These are phyloP conservation scores for Palythoa caribaeorum DNA, from an alignment of 92 coral and sea anemone species.

Conservation along the genomic window DNA sequence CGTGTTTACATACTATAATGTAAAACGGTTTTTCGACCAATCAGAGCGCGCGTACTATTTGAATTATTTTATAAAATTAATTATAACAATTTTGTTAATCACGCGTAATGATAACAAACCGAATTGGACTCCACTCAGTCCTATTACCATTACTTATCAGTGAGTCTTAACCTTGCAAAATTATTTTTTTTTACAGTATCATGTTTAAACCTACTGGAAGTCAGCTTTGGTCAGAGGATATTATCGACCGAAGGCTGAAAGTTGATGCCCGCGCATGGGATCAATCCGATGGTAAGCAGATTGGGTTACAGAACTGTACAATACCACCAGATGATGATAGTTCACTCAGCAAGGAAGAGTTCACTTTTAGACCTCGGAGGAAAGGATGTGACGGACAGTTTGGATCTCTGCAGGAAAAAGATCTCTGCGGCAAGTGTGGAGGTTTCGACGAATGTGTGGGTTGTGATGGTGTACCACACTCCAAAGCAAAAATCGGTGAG, in stretches of 20 bases:
- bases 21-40: no score
- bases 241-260: background rate
- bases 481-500: constrained; percentile 54
- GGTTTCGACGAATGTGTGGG: constrained; percentile 24
- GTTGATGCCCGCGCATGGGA: constrained; percentile 47
- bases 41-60: no score
- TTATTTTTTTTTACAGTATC: background rate
- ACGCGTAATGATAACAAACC: no score
- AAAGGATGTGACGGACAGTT: constrained; percentile 22
- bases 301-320: constrained; percentile 42
- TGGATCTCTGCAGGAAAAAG: constrained; percentile 5
- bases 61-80: no score
- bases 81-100: no score
- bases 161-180: background rate
- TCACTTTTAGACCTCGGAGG: background rate
- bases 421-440: constrained; percentile 2
- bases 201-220: constrained; percentile 33
- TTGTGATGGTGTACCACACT: constrained; percentile 44
- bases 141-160: no score
- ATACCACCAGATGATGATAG: constrained; percentile 20
- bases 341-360: constrained; percentile 11
- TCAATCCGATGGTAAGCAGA: constrained; percentile 33
- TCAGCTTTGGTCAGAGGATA: background rate
- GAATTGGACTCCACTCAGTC: no score
- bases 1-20: no score